A percentile compares a stretch with the other conserved stretches of the same genome.
Evolutionary conservation across 2,888 invertebrate species (phyloP).

Genomic region (Melieria crassipennis): DNA sequence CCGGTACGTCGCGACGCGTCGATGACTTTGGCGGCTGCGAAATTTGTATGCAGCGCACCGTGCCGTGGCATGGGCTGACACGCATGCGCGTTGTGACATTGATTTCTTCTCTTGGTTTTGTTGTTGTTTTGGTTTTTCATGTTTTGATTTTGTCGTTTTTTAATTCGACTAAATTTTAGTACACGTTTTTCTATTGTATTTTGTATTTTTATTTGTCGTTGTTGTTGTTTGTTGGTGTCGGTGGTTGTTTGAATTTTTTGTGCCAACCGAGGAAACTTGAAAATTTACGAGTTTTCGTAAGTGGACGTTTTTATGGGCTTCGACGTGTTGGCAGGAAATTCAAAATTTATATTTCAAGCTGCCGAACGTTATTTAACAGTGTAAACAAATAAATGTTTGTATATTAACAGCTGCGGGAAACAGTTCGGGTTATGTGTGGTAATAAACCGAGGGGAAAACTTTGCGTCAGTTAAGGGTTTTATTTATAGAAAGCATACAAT

Average conservation of each 20-base stretch:
- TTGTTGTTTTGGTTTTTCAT: background rate
- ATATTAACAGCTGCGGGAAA: too few relatives aligned
- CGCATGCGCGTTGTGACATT: constrained; percentile 23
- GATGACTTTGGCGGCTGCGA: background rate
- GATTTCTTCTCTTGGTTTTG: background rate
- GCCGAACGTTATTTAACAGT: too few relatives aligned
- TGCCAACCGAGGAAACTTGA: background rate
- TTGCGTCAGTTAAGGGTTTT: too few relatives aligned
- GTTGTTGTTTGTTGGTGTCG: too few relatives aligned
- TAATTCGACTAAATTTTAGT: background rate
- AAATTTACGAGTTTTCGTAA: background rate
- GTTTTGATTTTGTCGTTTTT: background rate
- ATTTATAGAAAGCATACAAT: too few relatives aligned
- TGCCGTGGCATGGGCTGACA: background rate
- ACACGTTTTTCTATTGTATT: background rate
- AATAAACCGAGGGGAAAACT: too few relatives aligned
- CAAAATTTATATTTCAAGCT: too few relatives aligned
- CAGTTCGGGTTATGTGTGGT: too few relatives aligned
- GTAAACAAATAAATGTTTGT: too few relatives aligned
- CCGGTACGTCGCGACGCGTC: background rate
- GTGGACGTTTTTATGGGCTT: too few relatives aligned
- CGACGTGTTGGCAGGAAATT: too few relatives aligned
- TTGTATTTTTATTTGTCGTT: background rate
- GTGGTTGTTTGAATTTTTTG: too few relatives aligned
- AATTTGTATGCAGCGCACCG: constrained; percentile 19